Percentiles rank a stretch among this genome's conserved stretches.
Conservation (phyloP, 2,888 invertebrate species). For the Melipona bicolor region DNA sequence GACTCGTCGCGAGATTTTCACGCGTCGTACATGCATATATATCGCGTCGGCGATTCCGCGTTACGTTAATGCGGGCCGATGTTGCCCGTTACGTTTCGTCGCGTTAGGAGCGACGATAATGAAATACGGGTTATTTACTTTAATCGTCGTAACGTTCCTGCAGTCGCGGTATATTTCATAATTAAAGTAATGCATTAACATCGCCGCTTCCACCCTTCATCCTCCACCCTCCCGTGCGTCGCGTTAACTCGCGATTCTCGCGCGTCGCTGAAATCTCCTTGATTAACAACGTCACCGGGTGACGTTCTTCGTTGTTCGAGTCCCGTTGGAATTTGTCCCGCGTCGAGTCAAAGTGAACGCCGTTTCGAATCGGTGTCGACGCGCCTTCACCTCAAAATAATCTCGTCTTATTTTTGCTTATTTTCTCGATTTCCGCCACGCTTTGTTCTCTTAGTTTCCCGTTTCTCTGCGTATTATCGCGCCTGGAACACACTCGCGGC, state of each 20-base stretch:
- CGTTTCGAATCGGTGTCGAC: neutral
- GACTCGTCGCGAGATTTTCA: neutral
- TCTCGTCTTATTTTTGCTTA: constrained; percentile 6
- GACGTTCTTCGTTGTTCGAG: neutral
- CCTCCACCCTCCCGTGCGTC: neutral
- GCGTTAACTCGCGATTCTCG: constrained; percentile 13
- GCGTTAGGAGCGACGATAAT: constrained; percentile 16
- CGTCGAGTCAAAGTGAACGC: neutral
- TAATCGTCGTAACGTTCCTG: constrained; percentile 23
- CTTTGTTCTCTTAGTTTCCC: neutral
- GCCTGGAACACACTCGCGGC: constrained; percentile 16
- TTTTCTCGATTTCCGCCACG: neutral
- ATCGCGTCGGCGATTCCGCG: neutral
- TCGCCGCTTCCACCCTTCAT: neutral
- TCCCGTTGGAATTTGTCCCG: neutral
- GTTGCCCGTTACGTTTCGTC: neutral
- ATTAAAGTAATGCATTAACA: constrained; percentile 33
- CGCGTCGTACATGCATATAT: neutral
- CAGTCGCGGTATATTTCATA: constrained; percentile 9
- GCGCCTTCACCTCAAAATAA: constrained; percentile 24
- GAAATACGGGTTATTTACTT: constrained; percentile 34
- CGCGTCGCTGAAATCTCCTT: constrained; percentile 7
- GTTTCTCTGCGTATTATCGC: neutral
- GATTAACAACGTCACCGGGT: neutral
- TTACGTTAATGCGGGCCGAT: neutral